Base-by-base conservation (phyloP, 2,888 invertebrate species). In the Glaucopsyche alexis region DNA sequence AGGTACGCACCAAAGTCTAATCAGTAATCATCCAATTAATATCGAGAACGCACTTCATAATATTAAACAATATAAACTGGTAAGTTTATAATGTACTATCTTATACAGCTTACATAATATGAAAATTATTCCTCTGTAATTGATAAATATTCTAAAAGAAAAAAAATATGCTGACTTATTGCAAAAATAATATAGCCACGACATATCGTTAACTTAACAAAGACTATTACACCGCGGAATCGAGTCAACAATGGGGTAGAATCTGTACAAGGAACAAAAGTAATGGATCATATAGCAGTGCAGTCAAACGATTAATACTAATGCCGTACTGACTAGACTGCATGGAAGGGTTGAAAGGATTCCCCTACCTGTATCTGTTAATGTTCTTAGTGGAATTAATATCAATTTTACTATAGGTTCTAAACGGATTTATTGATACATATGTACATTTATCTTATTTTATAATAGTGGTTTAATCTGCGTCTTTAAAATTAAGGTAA, bases 261-360 rank as follows among this genome's bases (percentile, higher is more conserved):
- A 78, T 78, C 77, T 75, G 77, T 76, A 78, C 76, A 76, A 78
- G 75, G 75, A 74, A 71, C 73, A 75, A 74, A 73, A 76, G 77
- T 75, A 75, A 73, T 74, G 73, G 73, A 60, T 70, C 66, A 72
- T 73, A 71, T 75, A 76, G 74, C 29, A 47, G 16, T 45, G 42
- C 19, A 67, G 19, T 67, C 47, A 19, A 11, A 67, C 67, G 67
- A 66, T 67, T 47, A 19, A 47, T 67, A 47, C 49, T 47, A 47
- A 47, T 47, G 69, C 29, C 16, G 47, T 42, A 66, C 42, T 16
- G 42, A 42, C 74, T 75, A 66, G n/a, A 16, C 42, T 66, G 40
- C n/a, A 40, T n/a, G 40, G 42, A 65, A 65, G 40, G 66, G 40
- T 66, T 66, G 19, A 66, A 16, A n/a, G n/a, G 19, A 40, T 42